A percentile compares a stretch with the other conserved stretches of the same genome.
phyloP scores from a whole-genome alignment of 37 sponge, comb jelly and placozoan genomes.

The Eunapius fragilis region DNA sequence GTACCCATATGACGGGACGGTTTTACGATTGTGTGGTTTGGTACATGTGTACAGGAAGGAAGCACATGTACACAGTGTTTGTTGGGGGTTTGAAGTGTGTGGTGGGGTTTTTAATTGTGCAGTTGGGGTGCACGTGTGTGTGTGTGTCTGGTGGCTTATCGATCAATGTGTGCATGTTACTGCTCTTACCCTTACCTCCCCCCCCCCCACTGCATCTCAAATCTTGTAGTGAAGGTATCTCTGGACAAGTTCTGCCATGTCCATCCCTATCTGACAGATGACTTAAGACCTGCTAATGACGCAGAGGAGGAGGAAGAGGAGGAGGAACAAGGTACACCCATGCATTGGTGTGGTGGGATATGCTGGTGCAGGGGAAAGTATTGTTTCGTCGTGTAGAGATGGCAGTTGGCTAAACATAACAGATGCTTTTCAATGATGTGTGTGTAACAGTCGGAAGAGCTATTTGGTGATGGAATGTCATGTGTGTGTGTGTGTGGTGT shows the following conservation, averaged over 20 bases:
- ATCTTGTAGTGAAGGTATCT: constrained; percentile 62
- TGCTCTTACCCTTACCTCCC: not conserved
- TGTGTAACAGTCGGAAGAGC: too few species aligned
- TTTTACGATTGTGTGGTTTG: too few species aligned
- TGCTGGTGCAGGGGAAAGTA: too few species aligned
- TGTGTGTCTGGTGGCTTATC: constrained; percentile 2
- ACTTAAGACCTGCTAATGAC: constrained; percentile 3
- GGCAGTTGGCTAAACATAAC: too few species aligned
- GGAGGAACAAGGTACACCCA: not conserved
- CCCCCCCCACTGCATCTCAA: not conserved
- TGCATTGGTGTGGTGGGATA: too few species aligned
- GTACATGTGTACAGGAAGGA: too few species aligned
- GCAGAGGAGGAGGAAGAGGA: constrained; percentile 52
- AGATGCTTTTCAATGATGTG: too few species aligned
- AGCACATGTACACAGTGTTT: not conserved
- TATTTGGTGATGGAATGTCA: too few species aligned
- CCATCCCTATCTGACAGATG: constrained; percentile 15
- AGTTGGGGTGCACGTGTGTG: not conserved
- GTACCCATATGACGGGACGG: too few species aligned
- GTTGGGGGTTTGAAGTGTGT: not conserved
- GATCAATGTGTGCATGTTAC: not conserved
- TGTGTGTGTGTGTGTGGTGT: too few species aligned
- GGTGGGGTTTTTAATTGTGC: not conserved
- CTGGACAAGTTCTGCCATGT: constrained; percentile 68
- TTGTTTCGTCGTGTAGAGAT: too few species aligned